Evolutionary conservation across 2,113 vertebrate species (phyloP).

Genomic region (Etheostoma spectabile): DNA sequence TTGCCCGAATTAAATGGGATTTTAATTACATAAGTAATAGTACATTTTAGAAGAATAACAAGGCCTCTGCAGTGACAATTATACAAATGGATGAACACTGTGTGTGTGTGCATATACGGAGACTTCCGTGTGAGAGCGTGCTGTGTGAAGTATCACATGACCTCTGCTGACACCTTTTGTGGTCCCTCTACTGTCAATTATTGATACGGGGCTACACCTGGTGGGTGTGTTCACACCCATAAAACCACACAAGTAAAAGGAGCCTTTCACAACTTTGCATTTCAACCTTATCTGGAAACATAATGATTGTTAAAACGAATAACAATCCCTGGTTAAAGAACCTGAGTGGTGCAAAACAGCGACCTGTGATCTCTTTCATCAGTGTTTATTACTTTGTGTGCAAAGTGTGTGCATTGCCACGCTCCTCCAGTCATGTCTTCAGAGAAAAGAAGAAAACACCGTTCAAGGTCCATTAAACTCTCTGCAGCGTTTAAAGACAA

Average conservation of each 20-base stretch:
- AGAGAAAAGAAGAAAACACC: not conserved
- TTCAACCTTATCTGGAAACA: slow-evolving; percentile 38
- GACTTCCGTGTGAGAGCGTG: not conserved
- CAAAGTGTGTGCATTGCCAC: not conserved
- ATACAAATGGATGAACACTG: not conserved
- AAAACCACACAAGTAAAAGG: slow-evolving; percentile 9
- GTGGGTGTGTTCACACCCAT: slow-evolving; percentile 14
- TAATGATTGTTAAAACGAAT: not conserved
- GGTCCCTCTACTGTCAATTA: slow-evolving; percentile 49
- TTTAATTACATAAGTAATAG: not conserved
- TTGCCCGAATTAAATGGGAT: not conserved
- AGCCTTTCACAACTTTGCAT: slow-evolving; percentile 31
- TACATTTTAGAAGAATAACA: not conserved
- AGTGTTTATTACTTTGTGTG: not conserved
- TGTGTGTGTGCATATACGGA: not conserved
- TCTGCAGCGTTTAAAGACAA: not conserved
- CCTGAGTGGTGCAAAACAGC: not conserved
- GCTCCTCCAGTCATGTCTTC: not conserved
- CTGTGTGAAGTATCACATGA: slow-evolving; percentile 34
- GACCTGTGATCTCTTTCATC: not conserved
- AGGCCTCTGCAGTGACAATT: not conserved
- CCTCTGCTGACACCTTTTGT: slow-evolving; percentile 50
- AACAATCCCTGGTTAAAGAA: slow-evolving; percentile 13
- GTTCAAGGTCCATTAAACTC: not conserved
- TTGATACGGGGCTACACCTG: slow-evolving; percentile 55